Percentiles rank a stretch among this genome's conserved stretches.
These are phyloP conservation scores for Antitype chi DNA, from an alignment of 2,888 invertebrate genomes.

Conservation along the genomic window DNA sequence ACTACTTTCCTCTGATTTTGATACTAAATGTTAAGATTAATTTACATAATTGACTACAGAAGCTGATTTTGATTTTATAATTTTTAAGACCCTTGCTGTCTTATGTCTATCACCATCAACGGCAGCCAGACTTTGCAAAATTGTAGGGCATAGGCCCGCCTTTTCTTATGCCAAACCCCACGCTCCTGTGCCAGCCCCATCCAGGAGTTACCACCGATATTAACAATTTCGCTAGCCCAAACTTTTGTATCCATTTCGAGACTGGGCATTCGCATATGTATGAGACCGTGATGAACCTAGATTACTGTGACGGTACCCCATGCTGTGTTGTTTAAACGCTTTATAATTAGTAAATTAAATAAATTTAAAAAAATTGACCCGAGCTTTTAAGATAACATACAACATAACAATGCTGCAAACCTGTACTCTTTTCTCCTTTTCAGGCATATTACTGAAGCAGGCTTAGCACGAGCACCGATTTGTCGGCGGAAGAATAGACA, in stretches of 20 bases:
- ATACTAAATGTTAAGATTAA: not conserved
- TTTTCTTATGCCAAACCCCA: not conserved
- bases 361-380: not conserved
- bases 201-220: fast-evolving
- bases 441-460: not conserved
- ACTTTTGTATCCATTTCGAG: not conserved
- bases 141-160: too few species aligned
- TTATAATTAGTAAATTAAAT: not conserved
- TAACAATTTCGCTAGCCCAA: too few species aligned
- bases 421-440: not conserved
- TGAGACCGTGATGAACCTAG: not conserved
- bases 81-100: not conserved
- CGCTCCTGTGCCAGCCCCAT: not conserved
- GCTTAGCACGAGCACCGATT: too few species aligned
- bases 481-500: too few species aligned
- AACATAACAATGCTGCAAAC: not conserved
- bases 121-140: not conserved
- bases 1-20: not conserved
- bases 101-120: not conserved
- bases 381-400: not conserved
- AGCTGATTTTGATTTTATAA: not conserved
- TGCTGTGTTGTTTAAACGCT: not conserved
- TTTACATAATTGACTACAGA: not conserved
- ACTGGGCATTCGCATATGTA: not conserved
- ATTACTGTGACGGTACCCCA: not conserved